Evolutionary conservation across 2,888 invertebrate species (phyloP).

Genomic region (Machimus atricapillus): DNA sequence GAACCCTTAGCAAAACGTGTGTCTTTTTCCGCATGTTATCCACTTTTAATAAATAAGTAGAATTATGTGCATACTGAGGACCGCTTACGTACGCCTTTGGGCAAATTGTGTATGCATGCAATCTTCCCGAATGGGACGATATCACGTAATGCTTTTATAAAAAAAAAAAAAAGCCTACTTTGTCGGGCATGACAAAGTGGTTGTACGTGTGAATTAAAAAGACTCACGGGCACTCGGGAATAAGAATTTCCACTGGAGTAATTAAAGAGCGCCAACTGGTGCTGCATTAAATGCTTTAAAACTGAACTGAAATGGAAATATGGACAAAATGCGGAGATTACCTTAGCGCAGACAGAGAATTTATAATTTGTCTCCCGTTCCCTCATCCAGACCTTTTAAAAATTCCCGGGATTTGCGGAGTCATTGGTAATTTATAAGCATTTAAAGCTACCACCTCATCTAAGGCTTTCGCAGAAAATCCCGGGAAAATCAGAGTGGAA

Average conservation of each 20-base stretch:
- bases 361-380: not conserved
- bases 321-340: not conserved
- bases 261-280: not conserved
- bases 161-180: not conserved
- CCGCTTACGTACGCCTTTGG: not conserved
- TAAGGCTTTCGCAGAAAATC: not conserved
- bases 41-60: slow-evolving; percentile 4
- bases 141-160: not conserved
- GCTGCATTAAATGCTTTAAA: not conserved
- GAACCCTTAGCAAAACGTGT: not conserved
- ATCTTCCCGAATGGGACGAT: not conserved
- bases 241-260: not conserved
- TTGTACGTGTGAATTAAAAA: slow-evolving; percentile 21
- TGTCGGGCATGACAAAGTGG: slow-evolving; percentile 13
- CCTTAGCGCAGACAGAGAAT: not conserved
- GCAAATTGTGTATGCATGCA: not conserved
- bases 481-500: not conserved
- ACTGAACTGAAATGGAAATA: not conserved
- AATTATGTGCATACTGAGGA: slow-evolving; percentile 1
- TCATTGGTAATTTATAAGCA: not conserved
- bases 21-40: not conserved
- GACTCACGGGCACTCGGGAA: not conserved
- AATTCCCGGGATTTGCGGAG: not conserved
- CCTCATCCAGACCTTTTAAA: not conserved
- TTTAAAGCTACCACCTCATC: not conserved